Percentiles rank a stretch among this genome's conserved stretches.
phyloP scores from a whole-genome alignment of 2,113 vertebrate genomes.

The Cheilinus undulatus region DNA sequence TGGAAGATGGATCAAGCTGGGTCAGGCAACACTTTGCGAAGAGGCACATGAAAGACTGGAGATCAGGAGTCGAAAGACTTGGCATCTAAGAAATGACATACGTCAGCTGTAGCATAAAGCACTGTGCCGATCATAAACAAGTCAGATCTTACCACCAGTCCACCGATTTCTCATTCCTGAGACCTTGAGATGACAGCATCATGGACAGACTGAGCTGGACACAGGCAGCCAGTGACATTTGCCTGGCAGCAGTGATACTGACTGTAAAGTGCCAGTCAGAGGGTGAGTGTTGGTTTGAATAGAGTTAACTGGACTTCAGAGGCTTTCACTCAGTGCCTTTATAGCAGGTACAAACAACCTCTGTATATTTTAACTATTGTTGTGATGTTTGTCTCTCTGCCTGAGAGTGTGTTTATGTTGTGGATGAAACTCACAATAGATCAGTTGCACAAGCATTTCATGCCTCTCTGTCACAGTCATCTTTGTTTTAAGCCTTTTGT shows the following conservation, averaged over 20 bases:
- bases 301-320: background rate
- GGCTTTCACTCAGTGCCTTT: background rate
- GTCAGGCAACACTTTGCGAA: constrained; percentile 10
- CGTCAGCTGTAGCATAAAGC: constrained; percentile 2
- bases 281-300: too few species aligned
- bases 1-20: background rate
- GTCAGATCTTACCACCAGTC: constrained; percentile 8
- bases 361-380: background rate
- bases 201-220: background rate
- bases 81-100: constrained; percentile 4
- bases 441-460: background rate
- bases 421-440: background rate
- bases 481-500: background rate
- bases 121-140: constrained; percentile 2
- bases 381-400: background rate
- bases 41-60: background rate
- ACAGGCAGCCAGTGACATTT: background rate
- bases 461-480: background rate
- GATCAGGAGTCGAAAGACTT: constrained; percentile 5
- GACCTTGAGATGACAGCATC: constrained; percentile 1
- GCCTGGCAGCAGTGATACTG: background rate
- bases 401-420: background rate
- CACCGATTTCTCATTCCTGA: background rate
- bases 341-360: background rate
- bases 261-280: background rate